Conservation (phyloP, 2,888 invertebrate species). For the Drosophila diplacantha region DNA sequence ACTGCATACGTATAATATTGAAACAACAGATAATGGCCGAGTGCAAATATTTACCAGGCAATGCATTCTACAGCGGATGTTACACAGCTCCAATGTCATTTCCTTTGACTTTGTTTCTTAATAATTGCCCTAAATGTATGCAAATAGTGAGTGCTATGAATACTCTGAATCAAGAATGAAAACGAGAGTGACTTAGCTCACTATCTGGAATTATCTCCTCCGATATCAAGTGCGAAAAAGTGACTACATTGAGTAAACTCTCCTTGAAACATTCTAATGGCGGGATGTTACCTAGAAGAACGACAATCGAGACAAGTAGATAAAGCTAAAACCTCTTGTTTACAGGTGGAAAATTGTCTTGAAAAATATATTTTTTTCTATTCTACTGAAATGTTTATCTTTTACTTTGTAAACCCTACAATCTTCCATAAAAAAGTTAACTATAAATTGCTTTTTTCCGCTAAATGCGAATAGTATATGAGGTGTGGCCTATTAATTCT, state of each 20-base stretch:
- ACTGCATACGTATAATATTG: conserved; percentile 40
- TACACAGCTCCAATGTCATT: conserved; percentile 40
- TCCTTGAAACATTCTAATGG: background rate
- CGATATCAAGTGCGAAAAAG: conserved; percentile 16
- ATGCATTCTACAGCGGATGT: conserved; percentile 52
- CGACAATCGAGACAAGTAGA: background rate
- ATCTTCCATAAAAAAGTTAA: background rate
- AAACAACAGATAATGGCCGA: conserved; percentile 33
- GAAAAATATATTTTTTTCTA: background rate
- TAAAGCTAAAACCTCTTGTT: background rate
- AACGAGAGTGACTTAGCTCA: conserved; percentile 32
- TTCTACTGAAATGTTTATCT: background rate
- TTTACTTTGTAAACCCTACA: background rate
- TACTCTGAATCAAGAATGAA: conserved; percentile 28
- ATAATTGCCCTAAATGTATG: conserved; percentile 16
- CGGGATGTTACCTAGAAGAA: conserved; percentile 1
- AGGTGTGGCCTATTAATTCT: conserved; percentile 20
- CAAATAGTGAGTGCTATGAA: conserved; percentile 29
- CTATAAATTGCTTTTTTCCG: background rate
- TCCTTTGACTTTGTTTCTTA: conserved; percentile 23
- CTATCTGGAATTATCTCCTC: background rate
- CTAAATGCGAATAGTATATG: background rate
- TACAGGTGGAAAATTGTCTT: background rate
- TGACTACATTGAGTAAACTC: conserved; percentile 8
- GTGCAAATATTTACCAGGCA: conserved; percentile 28